Conservation (phyloP, 1,140 invertebrate genomes). For the Pseudomyrmex concolor region DNA sequence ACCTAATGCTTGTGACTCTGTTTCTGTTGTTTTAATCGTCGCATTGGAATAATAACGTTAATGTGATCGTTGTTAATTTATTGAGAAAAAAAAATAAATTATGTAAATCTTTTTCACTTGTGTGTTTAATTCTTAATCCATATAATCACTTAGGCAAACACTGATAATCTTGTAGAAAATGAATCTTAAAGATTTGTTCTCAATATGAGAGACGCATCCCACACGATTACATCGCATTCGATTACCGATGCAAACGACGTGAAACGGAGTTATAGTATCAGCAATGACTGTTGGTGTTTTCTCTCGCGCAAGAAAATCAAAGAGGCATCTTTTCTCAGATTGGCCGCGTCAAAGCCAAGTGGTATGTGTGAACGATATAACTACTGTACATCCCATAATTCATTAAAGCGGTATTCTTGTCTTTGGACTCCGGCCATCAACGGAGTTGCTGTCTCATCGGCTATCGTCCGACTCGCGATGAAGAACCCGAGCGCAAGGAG, state of each 20-base stretch:
- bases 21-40: conserved; percentile 7
- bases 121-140: conserved; percentile 3
- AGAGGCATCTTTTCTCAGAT: conserved; percentile 38
- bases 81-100: conserved; percentile 37
- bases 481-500: not conserved
- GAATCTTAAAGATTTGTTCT: not conserved
- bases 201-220: not conserved
- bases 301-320: conserved; percentile 30
- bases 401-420: conserved; percentile 68
- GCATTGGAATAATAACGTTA: conserved; percentile 11
- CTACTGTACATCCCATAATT: conserved; percentile 68
- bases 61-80: conserved; percentile 1
- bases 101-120: not conserved
- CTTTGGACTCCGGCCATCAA: conserved; percentile 57
- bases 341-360: conserved; percentile 16
- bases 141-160: conserved; percentile 16
- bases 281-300: conserved; percentile 33
- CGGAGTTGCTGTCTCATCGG: conserved; percentile 61
- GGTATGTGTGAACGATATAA: conserved; percentile 59
- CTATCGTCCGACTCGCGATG: conserved; percentile 28
- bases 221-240: conserved; percentile 8
- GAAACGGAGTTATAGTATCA: conserved; percentile 6
- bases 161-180: conserved; percentile 16
- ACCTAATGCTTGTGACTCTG: not conserved
- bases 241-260: conserved; percentile 37